Evolutionary conservation across 2,113 vertebrate species (phyloP), one percentile per base, ranked within the genome.

Genomic region (Rhinoderma darwinii): DNA sequence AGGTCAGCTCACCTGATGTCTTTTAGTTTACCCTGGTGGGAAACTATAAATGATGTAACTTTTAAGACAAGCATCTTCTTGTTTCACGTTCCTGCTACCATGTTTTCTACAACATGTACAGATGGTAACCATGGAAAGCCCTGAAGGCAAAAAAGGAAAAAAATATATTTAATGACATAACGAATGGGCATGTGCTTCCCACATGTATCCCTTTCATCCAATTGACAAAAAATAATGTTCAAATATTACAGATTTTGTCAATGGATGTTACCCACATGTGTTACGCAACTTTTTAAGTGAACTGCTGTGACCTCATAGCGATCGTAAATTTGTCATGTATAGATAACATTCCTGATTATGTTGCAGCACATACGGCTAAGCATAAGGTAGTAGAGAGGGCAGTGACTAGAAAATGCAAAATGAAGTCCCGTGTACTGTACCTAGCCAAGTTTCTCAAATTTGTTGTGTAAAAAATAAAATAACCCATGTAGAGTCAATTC

Each of bases 131-230:
- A 54, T 51, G 77, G 54, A 39, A 30, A 43, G 27, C 6, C 78
- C 77, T 7, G 25, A 14, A 25, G 35, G 25, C 35, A 41, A n/a
- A 61, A 37, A 39, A 11, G 20, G 39, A 47, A 80, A n/a, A 27
- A 50, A 50, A 20, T n/a, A 61, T 15, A n/a, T 41, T 30, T 74
- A 56, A 56, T 41, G 51, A 56, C 70, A 84, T 74, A 75, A 75
- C 50, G 51, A 74, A 84, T 84, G 83, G 30, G 15, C 83, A 84
- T 84, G 70, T 75, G 70, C 41, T 84, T 74, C 54, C 66, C 83
- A 84, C 50, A 84, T 84, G 83, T 73, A 54, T 74, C 50, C 70
- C 50, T 84, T 74, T 75, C 47, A 75, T 73, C 70, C 51, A 39
- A 20, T 73, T 37, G n/a, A 74, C 70, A 43, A 74, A 59, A 63